phyloP scores from a whole-genome alignment of 2,113 vertebrate species.

The Synodontis membranacea region DNA sequence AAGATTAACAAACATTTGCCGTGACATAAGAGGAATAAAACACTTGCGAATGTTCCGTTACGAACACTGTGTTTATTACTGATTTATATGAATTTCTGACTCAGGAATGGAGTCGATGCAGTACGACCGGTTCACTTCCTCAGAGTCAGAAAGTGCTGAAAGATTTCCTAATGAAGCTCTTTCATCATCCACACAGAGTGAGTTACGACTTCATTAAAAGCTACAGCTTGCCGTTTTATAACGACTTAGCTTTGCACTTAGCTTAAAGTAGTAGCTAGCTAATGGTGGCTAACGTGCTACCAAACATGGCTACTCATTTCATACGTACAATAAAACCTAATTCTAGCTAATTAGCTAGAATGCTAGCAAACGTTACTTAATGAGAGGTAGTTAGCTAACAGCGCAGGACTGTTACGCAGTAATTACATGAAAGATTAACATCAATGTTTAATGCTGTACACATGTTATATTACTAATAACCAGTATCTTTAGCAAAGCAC shows the following conservation, averaged over 20 bases:
- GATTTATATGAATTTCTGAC: no score
- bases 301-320: not conserved
- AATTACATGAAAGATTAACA: no score
- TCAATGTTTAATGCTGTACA: not conserved
- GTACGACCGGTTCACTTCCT: slow-evolving; percentile 44
- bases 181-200: not conserved
- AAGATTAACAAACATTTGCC: no score
- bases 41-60: not conserved
- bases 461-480: no score
- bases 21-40: not conserved
- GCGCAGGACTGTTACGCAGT: not conserved
- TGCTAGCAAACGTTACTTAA: not conserved
- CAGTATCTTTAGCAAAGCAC: not conserved
- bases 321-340: not conserved
- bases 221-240: not conserved
- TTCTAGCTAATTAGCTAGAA: not conserved
- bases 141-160: slow-evolving; percentile 36
- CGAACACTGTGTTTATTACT: not conserved
- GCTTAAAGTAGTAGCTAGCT: not conserved
- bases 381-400: not conserved
- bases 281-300: not conserved
- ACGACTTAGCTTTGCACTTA: not conserved
- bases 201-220: not conserved
- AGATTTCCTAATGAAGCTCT: no score
- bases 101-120: slow-evolving; percentile 45